Percentiles rank a stretch among this genome's conserved stretches.
phyloP scores from a whole-genome alignment of 2,797 vertebrate genomes.

The Enoplosus armatus region DNA sequence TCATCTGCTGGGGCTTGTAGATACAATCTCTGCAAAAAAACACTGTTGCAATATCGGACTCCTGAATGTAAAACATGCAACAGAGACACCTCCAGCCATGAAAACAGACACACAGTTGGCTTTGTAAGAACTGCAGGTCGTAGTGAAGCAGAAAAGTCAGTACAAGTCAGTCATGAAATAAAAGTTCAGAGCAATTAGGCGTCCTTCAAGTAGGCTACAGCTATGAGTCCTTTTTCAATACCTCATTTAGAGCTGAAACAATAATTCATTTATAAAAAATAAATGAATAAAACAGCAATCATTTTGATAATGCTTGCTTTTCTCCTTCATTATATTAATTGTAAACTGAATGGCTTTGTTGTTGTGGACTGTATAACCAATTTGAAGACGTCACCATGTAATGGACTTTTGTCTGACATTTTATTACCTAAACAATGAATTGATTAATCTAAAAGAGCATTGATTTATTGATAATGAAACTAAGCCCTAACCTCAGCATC shows the following conservation, averaged over 20 bases:
- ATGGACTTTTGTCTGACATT: neutral
- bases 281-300: too few species aligned
- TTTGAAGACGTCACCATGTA: neutral
- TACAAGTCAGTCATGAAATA: slow-evolving; percentile 2
- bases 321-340: neutral
- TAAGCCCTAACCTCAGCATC: neutral
- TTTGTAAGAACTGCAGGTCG: slow-evolving; percentile 21
- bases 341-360: neutral
- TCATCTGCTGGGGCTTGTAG: slow-evolving; percentile 33
- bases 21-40: slow-evolving; percentile 18
- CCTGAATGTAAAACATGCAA: neutral
- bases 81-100: neutral
- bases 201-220: neutral
- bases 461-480: neutral
- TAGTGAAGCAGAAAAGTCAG: too few species aligned
- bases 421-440: neutral
- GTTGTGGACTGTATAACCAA: neutral
- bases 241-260: neutral
- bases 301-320: neutral
- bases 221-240: neutral
- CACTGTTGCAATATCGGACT: slow-evolving; percentile 24
- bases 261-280: too few species aligned
- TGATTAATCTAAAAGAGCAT: neutral
- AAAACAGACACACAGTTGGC: slow-evolving; percentile 5
- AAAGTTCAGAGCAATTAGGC: neutral